phyloP scores from a whole-genome alignment of 64 coral and sea anemone genomes.

The Montipora sp. region DNA sequence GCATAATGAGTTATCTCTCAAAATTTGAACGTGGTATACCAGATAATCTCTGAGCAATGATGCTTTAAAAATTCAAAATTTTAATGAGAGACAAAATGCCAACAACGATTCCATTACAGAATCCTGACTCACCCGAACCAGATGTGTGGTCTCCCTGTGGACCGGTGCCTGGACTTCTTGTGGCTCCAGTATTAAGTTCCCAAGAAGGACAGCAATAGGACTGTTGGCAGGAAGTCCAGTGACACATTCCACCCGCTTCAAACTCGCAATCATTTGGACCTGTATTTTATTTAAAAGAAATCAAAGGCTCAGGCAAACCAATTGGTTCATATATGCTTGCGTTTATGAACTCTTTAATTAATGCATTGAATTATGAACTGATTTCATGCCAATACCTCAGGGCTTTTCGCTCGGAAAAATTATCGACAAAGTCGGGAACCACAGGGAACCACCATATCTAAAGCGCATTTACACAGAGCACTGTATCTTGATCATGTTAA shows the following conservation, averaged over 20 bases:
- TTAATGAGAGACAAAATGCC: too few species aligned
- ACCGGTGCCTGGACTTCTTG: constrained; percentile 30
- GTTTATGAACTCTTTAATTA: background rate
- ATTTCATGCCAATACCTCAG: too few species aligned
- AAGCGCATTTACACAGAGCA: too few species aligned
- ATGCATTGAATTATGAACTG: background rate
- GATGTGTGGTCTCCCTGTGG: constrained; percentile 40
- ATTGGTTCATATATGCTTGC: background rate
- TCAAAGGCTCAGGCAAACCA: background rate
- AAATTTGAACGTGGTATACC: too few species aligned
- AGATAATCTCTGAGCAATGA: too few species aligned
- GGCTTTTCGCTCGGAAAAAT: too few species aligned
- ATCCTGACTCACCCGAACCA: constrained; percentile 22
- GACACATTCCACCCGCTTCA: constrained; percentile 30
- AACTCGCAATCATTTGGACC: constrained; percentile 76
- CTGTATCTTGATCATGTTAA: too few species aligned
- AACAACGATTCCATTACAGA: too few species aligned
- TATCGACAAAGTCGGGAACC: too few species aligned
- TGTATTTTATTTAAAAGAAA: background rate
- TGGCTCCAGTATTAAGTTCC: background rate
- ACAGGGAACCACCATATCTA: too few species aligned
- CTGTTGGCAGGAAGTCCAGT: constrained; percentile 10
- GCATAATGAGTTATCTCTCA: too few species aligned
- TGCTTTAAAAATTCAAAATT: too few species aligned
- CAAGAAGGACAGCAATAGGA: background rate